These are phyloP conservation scores for Oplegnathus fasciatus DNA, from an alignment of 2,113 vertebrate genomes.

Conservation along the genomic window DNA sequence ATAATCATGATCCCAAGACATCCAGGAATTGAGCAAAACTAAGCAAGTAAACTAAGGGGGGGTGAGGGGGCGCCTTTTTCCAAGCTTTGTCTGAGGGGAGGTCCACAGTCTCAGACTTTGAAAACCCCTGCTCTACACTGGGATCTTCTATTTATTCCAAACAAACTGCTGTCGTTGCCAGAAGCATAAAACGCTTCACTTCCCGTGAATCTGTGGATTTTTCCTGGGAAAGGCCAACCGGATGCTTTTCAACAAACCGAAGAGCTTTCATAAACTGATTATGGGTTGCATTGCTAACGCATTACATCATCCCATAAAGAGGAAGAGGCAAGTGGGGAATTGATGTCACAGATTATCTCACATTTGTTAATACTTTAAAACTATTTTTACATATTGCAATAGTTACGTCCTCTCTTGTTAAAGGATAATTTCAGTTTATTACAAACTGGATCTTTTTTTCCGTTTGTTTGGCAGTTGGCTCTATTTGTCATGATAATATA, in stretches of 20 bases:
- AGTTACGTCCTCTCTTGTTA: neutral
- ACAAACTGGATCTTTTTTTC: neutral
- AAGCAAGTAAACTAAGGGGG: no score
- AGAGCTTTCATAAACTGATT: slow-evolving; percentile 2
- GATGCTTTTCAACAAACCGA: neutral
- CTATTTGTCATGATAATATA: neutral
- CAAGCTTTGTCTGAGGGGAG: no score
- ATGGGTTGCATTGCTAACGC: neutral
- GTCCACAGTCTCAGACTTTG: no score
- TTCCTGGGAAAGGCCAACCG: neutral
- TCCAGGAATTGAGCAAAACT: no score
- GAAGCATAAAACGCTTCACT: neutral
- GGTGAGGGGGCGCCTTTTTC: no score
- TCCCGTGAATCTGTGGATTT: neutral
- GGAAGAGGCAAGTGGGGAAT: neutral
- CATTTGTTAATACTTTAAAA: neutral
- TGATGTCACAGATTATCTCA: neutral
- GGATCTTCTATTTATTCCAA: neutral
- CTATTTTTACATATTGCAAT: neutral
- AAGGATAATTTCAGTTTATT: neutral
- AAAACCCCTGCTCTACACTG: no score
- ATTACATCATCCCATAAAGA: slow-evolving; percentile 12
- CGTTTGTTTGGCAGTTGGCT: neutral
- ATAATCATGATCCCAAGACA: no score
- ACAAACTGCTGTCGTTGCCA: slow-evolving; percentile 17